Evolutionary conservation across 2,113 vertebrate species (phyloP), one percentile per base, ranked within the genome.

Genomic region (Capricornis sumatraensis): DNA sequence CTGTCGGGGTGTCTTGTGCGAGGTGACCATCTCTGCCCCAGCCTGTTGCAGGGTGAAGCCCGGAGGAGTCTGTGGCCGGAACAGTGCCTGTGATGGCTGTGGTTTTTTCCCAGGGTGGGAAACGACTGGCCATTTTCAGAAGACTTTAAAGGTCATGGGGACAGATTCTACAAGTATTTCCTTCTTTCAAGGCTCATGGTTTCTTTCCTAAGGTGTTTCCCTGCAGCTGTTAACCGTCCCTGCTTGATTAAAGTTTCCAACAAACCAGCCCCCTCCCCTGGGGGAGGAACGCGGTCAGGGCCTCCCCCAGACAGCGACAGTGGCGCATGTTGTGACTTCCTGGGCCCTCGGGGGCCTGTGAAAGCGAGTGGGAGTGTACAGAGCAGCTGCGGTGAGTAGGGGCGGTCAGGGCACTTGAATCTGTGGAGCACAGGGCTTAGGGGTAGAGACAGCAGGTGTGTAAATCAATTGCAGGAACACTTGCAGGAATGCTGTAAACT

Each of bases 161-260:
- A 57, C 53, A 87, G 88, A 36, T 90, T 79, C 92, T 86, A 43
- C 60, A 87, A 43, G 14, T 43, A 74, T 82, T 95, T 96, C 96
- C 86, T 91, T 94, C 78, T 30, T 74, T 40, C 36, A 67, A 78
- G 82, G 36, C 28, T 91, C 87, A 45, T 62, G 57, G 67, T 92
- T 96, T 90, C 58, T 92, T 96, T 90, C 67, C 57, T 91, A 71
- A 79, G 88, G 93, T 79, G 74, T 89, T 74, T 74, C 89, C 64
- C 95, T 84, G 89, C 97, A 97, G 96, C 97, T 98, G 98, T 91
- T 97, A 97, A 97, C 95, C 1, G 94, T 92, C 81, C 58, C 21
- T 88, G 83, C 95, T 95, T 89, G 78, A 83, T 83, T 91, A 58
- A 95, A 96, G 82, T 98, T 97, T 97, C 96, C 96, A 91, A 36